Conservation (phyloP, 1,140 invertebrate species). For the Aphidius gifuensis region DNA sequence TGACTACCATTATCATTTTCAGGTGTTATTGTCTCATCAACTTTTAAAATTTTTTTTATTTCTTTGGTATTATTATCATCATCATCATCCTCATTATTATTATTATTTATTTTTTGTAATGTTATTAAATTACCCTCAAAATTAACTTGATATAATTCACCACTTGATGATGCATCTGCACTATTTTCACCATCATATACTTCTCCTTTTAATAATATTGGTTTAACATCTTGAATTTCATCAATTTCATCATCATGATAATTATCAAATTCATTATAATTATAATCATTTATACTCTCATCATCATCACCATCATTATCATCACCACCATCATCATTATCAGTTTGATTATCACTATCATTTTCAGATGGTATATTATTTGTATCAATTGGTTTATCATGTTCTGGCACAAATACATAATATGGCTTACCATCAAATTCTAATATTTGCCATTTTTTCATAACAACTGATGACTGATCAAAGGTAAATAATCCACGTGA, state of each 20-base stretch:
- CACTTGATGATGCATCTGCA: neutral
- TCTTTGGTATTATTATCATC: neutral
- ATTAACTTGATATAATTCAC: slow-evolving; percentile 40
- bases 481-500: slow-evolving; percentile 48
- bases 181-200: slow-evolving; percentile 7
- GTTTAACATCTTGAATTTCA: slow-evolving; percentile 25
- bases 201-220: slow-evolving; percentile 29
- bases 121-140: slow-evolving; percentile 37
- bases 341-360: slow-evolving; percentile 39
- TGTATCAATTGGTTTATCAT: slow-evolving; percentile 36
- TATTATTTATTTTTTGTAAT: slow-evolving; percentile 36
- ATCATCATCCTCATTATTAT: neutral
- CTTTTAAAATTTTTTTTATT: slow-evolving; percentile 20
- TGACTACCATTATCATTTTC: neutral
- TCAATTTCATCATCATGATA: slow-evolving; percentile 7
- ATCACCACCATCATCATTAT: slow-evolving; percentile 3
- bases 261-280: neutral
- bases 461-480: slow-evolving; percentile 48
- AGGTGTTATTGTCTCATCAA: slow-evolving; percentile 22
- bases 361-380: slow-evolving; percentile 35
- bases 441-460: slow-evolving; percentile 54
- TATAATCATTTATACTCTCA: slow-evolving; percentile 24
- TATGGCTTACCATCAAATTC: slow-evolving; percentile 52
- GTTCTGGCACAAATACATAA: slow-evolving; percentile 52
- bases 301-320: slow-evolving; percentile 19